Percentiles rank a stretch among this genome's conserved stretches.
Conservation (phyloP, 2,888 invertebrate genomes). For the Scaptomyza reducta region DNA sequence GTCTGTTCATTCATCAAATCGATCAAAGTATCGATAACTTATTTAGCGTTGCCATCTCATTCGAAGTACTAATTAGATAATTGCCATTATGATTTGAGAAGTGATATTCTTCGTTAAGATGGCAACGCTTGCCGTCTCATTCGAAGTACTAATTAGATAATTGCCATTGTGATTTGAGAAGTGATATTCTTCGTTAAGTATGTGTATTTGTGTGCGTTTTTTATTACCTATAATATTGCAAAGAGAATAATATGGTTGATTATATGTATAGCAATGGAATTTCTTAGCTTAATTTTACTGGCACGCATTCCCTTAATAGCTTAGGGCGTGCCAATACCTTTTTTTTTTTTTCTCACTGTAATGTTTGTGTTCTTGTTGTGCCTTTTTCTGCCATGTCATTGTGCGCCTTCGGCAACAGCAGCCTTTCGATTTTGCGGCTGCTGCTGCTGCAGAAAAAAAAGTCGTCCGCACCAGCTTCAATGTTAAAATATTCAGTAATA, state of each 20-base stretch:
- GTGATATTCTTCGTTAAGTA: not conserved
- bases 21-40: constrained; percentile 19
- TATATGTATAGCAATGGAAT: not conserved
- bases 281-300: not conserved
- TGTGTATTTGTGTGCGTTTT: not conserved
- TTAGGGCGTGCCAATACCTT: constrained; percentile 1
- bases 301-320: not conserved
- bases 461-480: constrained; percentile 38
- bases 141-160: not conserved
- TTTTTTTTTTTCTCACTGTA: constrained; percentile 3
- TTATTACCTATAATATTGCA: constrained; percentile 1
- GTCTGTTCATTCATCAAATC: constrained; percentile 31
- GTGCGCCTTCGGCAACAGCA: constrained; percentile 25
- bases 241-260: not conserved
- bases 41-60: not conserved
- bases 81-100: not conserved
- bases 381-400: constrained; percentile 40
- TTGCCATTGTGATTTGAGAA: not conserved
- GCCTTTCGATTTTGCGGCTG: constrained; percentile 41
- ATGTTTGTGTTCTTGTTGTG: constrained; percentile 24
- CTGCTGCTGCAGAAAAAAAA: constrained; percentile 21
- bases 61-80: not conserved
- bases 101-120: constrained; percentile 1
- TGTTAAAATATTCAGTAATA: constrained; percentile 69
- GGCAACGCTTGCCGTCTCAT: not conserved